Percentiles rank a stretch among this genome's conserved stretches.
These are phyloP conservation scores for Mungos mungo DNA, from an alignment of 2,113 vertebrate genomes.

Conservation along the genomic window DNA sequence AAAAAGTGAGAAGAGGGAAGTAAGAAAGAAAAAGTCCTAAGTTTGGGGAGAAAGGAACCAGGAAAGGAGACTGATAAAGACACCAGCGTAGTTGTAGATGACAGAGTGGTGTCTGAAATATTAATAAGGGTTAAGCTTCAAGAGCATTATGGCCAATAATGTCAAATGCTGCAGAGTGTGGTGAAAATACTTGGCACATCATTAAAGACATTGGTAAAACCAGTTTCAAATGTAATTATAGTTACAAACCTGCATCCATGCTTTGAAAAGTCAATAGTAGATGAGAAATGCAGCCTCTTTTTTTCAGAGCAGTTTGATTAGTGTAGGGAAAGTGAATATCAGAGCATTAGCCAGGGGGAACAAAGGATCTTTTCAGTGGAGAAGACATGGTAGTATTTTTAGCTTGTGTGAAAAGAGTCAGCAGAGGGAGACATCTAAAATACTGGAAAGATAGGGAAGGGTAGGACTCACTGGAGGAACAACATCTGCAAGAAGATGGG, in stretches of 20 bases:
- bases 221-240: neutral
- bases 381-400: neutral
- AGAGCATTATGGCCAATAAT: neutral
- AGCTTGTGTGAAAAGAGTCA: neutral
- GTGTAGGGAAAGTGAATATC: neutral
- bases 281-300: neutral
- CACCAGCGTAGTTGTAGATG: neutral
- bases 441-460: neutral
- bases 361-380: neutral
- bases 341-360: neutral
- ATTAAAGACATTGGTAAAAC: neutral
- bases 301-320: neutral
- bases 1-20: neutral
- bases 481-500: slow-evolving; percentile 25
- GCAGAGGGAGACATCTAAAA: neutral
- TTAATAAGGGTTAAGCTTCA: neutral
- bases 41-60: neutral
- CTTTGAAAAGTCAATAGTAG: neutral
- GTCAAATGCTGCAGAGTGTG: neutral
- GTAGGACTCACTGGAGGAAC: neutral
- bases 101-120: neutral
- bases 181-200: neutral
- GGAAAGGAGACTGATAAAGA: neutral
- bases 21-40: neutral
- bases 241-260: neutral